Base-by-base conservation (phyloP, 2,888 invertebrate genomes). In the Oscheius sp. region DNA sequence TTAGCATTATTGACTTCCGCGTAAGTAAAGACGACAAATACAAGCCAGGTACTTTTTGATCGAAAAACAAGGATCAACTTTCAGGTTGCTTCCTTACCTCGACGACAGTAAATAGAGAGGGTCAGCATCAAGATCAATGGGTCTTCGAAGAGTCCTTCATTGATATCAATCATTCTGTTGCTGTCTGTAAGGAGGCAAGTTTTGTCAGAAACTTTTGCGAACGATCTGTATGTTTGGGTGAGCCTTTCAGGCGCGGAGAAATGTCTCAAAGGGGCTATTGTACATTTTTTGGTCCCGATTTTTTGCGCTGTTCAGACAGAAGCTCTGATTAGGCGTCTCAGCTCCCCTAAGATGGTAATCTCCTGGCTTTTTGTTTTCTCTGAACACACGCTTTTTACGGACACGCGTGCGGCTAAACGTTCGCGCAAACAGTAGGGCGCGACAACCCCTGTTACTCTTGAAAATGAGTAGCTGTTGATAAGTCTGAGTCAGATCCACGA, bases 111-210 rank as follows among this genome's bases (percentile, higher is more conserved):
- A 42, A 71, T 6, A 79, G 80, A 57, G 83, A 84, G 58, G 84
- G 82, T 1, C 69, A 70, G 37, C 70, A 63, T n/a, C 78, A 80
- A 58, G 75, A 81, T 10, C 81, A 86, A 67, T 85, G 85, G 85
- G 58, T 79, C 12, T 85, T 85, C 58, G 85, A 85, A 66, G 85
- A 85, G 65, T 78, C 84, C 3, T 85, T 85, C 65, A 75, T 82
- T 27, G 85, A 85, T 69, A 65, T 48, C 5, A 82, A 78, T 34
- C 85, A 85, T 55, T 79, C 80, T 3, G 82, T 76, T 2, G 85
- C 85, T 8, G 84, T 85, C 29, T 85, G 85, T 72, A 79, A 82
- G 64, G 82, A 84, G 74, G 84, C 79, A 17, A 17, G 42, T 12
- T 31, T 55, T 34, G n/a, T 55, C 29, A 5, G 6, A 42, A 10